Percentiles rank a stretch among this genome's conserved stretches.
Evolutionary conservation across 2,113 vertebrate genomes (phyloP).

Genomic region (Bungarus multicinctus): DNA sequence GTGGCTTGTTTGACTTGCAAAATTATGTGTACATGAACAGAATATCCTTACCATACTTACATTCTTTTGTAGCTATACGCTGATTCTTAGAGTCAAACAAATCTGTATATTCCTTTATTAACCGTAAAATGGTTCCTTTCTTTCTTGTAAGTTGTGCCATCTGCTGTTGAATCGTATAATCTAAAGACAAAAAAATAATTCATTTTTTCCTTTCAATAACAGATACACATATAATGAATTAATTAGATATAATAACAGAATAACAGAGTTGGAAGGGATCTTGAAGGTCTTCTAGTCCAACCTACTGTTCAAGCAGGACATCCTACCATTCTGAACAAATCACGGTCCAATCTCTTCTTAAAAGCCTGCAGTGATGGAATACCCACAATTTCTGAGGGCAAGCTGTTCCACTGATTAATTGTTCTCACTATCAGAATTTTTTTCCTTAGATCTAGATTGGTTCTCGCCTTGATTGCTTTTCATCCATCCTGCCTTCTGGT

Average conservation of each 20-base stretch:
- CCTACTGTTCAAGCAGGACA: neutral
- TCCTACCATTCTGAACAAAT: neutral
- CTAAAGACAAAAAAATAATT: slow-evolving; percentile 60
- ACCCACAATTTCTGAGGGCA: neutral
- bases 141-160: slow-evolving; percentile 79
- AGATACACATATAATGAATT: slow-evolving; percentile 15
- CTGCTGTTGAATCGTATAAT: slow-evolving; percentile 79
- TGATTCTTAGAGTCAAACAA: slow-evolving; percentile 64
- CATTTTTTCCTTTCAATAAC: slow-evolving; percentile 17
- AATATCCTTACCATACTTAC: slow-evolving; percentile 67
- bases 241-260: neutral
- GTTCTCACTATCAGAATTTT: neutral
- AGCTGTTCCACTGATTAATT: neutral
- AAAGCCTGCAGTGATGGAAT: neutral
- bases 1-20: neutral
- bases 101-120: slow-evolving; percentile 64
- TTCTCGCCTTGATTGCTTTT: too few relatives aligned
- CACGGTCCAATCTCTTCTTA: neutral
- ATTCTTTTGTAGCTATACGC: slow-evolving; percentile 68
- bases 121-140: slow-evolving; percentile 74
- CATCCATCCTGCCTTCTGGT: too few relatives aligned
- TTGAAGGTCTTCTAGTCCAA: neutral
- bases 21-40: neutral
- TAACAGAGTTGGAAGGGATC: neutral
- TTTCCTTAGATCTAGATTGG: too few relatives aligned